Base-by-base conservation (phyloP, 1,140 invertebrate genomes). In the Heliothis virescens region DNA sequence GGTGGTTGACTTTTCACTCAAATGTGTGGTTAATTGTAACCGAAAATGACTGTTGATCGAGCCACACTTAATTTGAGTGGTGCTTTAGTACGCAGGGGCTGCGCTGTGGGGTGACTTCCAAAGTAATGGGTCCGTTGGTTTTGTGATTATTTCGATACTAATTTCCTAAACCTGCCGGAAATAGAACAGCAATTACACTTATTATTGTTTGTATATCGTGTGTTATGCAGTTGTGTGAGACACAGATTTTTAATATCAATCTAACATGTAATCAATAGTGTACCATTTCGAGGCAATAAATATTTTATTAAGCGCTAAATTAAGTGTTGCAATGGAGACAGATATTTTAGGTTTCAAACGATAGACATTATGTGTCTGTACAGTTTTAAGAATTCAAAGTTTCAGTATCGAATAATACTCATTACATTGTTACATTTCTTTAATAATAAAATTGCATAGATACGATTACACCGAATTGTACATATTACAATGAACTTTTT, bases 11-110 rank as follows among this genome's bases (percentile, higher is more conserved):
- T 94, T 94, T 94, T 94, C 91, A 94, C 93, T 94, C 92, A 93
- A 94, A 94, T 92, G 93, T 93, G 93, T 94, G 92, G 93, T 94
- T 94, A 94, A 94, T 94, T 94, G 93, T 94, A 94, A 94, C 93
- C 93, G 92, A 94, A 94, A 94, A 94, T 94, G 91, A 94, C 91
- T 94, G 93, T 94, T 94, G 93, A 94, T 94, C 93, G 91, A 94
- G 91, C 89, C 88, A 90, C 93, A 94, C 92, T 94, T 94, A 93
- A 94, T 94, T 93, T 94, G 92, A 94, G 93, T 94, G 93, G 91
- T 92, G 89, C 89, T 89, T 87, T 87, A 84, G 82, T 71, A 85
- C 76, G 83, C 84, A 87, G 87, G 91, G 90, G 91, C 85, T 86
- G 89, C 75, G 69, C 77, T 78, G 73, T 26, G 69, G 79, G 81